Base-by-base conservation (phyloP, 2,888 invertebrate genomes). In the Leistus spinibarbis region DNA sequence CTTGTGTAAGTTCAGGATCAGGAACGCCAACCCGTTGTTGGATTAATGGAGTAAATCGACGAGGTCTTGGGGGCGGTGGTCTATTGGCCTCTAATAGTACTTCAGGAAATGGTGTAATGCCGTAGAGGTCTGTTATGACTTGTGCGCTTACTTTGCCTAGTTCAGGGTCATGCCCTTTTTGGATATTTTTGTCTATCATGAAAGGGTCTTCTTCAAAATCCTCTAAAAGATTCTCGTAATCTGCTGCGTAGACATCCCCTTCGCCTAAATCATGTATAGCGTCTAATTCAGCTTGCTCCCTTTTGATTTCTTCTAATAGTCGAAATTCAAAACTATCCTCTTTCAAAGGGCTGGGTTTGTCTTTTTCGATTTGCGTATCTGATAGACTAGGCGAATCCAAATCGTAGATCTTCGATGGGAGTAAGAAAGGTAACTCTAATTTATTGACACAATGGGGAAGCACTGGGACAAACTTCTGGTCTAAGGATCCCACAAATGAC, bases 381-480 rank as follows among this genome's bases (percentile, higher is more conserved):
- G 89, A 89, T 78, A 90, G 86, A 81, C 89, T 89, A 22, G 90
- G 89, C 24, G 90, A 90, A 81, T 90, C 90, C 82, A 90, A 80
- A 81, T 86, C 85, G 3, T 83, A 83, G 3, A 85, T 80, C 7
- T 78, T 78, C 20, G 81, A 79, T 5, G 66, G 66, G 20, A 17
- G 23, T 19, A 54, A 74, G 54, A 79, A 78, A 1, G 78, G 78
- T 0, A 80, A 76, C 7, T 74, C 75, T 13, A 79, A 24, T 68
- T 78, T 80, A 75, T 81, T 72, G 7, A 81, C 17, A 54, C 77
- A 69, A 68, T 79, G 81, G 22, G 80, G 80, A 54, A 81, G 66
- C 73, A 81, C 80, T 4, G 80, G 56, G 83, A 77, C 69, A 82
- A 80, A 22, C 82, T 81, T 70, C 81, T 78, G 2, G 78, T 70